Base-by-base conservation (phyloP, 92 coral and sea anemone genomes). In the Heteractis magnifica region DNA sequence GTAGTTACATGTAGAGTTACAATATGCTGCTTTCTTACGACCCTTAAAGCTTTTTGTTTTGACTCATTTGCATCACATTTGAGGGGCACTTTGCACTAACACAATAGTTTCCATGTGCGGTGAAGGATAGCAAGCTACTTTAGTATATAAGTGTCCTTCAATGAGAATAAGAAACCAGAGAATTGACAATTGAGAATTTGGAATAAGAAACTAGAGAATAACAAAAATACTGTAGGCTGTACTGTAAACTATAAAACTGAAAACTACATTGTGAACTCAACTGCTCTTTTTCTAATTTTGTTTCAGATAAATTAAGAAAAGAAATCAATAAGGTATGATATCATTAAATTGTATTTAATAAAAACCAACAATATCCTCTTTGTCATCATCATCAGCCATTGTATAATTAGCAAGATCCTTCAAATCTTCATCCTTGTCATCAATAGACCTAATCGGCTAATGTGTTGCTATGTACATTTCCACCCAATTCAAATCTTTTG, bases 301-400 rank as follows among this genome's bases (percentile, higher is more conserved):
- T 74, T 86, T 52, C 90, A 96, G 99, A 96, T 84, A 96, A 96
- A 82, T 77, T 96, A 78, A 86, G 99, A 79, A 96, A 96, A 80
- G 99, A 96, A 79, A 96, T 96, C 51, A 96, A 96, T 77, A 96
- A 96, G 92, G 99, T 92, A 77, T 65, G 91, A 62, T 15, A 9
- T 68, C 12, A 7, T 21, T 21, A n/a, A 5, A 26, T n/a, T n/a
- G 44, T 34, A 34, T 34, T 34, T 34, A 34, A 34, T 34, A 34
- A 34, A 34, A 34, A 34, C 44, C 44, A 34, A 34, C 44, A 34
- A 34, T 34, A 34, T 34, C 44, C 44, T 34, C 44, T 34, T 34
- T 34, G 44, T 34, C 44, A 34, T 2, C 44, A 34, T 34, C 44
- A 34, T 34, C 44, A 34, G 44, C 44, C 3, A 34, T 34, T 34